Evolutionary conservation across 2,113 vertebrate species (phyloP).

Genomic region (Phoenicopterus ruber): DNA sequence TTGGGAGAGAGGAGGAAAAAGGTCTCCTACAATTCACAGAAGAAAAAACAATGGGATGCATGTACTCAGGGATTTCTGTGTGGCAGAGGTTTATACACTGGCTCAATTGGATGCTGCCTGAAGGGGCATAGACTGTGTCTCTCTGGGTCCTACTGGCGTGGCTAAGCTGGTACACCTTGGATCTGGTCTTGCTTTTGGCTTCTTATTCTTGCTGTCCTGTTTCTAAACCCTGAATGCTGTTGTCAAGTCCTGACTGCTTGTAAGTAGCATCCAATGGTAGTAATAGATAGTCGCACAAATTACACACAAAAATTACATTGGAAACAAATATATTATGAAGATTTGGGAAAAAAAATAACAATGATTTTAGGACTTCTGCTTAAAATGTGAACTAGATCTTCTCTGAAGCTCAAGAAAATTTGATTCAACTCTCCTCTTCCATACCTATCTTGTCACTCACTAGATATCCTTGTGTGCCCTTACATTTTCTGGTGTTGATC

Average conservation of each 20-base stretch:
- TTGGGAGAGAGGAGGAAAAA: not conserved
- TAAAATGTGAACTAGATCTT: not conserved
- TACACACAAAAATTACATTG: not conserved
- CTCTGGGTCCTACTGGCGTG: rapidly evolving
- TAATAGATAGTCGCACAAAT: not conserved
- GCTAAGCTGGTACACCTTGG: not conserved
- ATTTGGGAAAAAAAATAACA: not conserved
- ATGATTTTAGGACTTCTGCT: not conserved
- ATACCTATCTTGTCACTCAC: not conserved
- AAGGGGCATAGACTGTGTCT: not conserved
- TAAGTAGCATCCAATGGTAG: not conserved
- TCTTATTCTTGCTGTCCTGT: not conserved
- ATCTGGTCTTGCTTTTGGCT: not conserved
- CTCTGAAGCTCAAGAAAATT: not conserved
- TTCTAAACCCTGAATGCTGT: not conserved
- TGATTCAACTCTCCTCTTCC: not conserved
- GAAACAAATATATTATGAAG: not conserved
- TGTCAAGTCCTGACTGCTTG: not conserved
- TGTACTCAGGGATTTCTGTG: not conserved
- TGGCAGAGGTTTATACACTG: not conserved
- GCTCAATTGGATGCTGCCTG: rapidly evolving
- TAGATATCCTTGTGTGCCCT: not conserved
- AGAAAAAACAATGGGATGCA: rapidly evolving
- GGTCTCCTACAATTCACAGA: not conserved
- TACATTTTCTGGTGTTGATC: not conserved